Evolutionary conservation across 2,888 invertebrate genomes (phyloP), one percentile per base, ranked within the genome.

Genomic region (Sinodicranocentrus sp.): DNA sequence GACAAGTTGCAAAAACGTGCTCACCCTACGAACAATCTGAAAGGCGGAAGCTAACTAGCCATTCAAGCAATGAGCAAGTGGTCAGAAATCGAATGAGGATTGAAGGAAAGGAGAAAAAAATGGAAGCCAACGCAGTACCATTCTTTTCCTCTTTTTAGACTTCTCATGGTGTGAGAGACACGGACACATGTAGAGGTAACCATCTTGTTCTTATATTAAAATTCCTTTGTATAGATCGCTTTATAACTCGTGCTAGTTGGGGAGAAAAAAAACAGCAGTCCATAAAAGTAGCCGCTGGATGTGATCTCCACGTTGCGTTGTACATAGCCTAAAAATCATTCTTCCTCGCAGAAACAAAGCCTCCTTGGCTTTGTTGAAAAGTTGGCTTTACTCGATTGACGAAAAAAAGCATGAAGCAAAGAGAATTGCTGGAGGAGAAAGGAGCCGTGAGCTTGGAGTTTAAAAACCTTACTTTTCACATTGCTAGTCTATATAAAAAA

Each of bases 181-280:
- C 48, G 63, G 63, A 63, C 63, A 52, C 61, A 67, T 65, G 65
- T 33, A 65, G 65, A 76, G 76, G 76, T 76, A 76, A 76, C 13
- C 19, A 52, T 23, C 5, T n/a, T 54, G 39, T 21, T 19, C 1
- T 67, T 23, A 54, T 70, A 48, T 17, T 6, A 8, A 52, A 23
- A 26, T 52, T 48, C 25, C 25, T 48, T 48, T 71, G 13, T 33
- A n/a, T 28, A 17, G n/a, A n/a, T n/a, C n/a, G n/a, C n/a, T n/a
- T n/a, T n/a, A n/a, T n/a, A n/a, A n/a, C n/a, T n/a, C n/a, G n/a
- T n/a, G n/a, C n/a, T n/a, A n/a, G n/a, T n/a, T n/a, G n/a, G n/a
- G n/a, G n/a, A n/a, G n/a, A n/a, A n/a, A n/a, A n/a, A n/a, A n/a
- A n/a, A 52, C 25, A 13, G 57, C 25, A 57, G 25, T 57, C 25